Percentiles rank a stretch among this genome's conserved stretches.
phyloP scores from a whole-genome alignment of 2,797 vertebrate species.

The Balearica regulorum region DNA sequence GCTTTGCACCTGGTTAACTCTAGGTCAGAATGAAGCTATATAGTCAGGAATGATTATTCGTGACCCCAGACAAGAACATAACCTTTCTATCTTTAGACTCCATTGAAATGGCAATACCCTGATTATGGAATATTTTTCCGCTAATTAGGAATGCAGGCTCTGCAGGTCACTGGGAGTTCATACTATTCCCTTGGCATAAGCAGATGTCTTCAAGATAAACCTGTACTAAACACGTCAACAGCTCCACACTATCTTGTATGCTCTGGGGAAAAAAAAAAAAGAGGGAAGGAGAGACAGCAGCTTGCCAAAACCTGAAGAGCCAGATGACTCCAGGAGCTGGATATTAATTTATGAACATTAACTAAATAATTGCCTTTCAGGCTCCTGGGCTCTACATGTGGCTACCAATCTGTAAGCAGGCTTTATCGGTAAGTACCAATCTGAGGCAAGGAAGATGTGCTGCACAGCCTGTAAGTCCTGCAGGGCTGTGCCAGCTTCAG shows the following conservation, averaged over 20 bases:
- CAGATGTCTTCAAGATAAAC: conserved; percentile 74
- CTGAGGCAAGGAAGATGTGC: neutral
- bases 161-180: conserved; percentile 60
- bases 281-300: neutral
- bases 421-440: neutral
- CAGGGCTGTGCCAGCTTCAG: neutral
- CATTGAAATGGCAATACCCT: conserved; percentile 46
- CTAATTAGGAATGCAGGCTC: conserved; percentile 50
- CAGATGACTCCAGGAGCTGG: conserved; percentile 35
- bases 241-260: conserved; percentile 50
- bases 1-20: conserved; percentile 51
- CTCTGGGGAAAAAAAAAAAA: neutral
- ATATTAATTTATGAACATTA: conserved; percentile 26
- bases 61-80: conserved; percentile 46
- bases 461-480: neutral
- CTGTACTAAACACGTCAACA: conserved; percentile 59
- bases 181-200: conserved; percentile 57
- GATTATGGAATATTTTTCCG: conserved; percentile 55
- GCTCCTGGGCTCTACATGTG: conserved; percentile 11
- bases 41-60: conserved; percentile 29
- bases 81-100: conserved; percentile 58
- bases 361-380: conserved; percentile 61
- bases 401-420: neutral
- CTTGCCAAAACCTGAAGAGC: conserved; percentile 54
- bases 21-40: conserved; percentile 3